Conservation (phyloP, 2,113 vertebrate genomes). For the Pavo muticus region DNA sequence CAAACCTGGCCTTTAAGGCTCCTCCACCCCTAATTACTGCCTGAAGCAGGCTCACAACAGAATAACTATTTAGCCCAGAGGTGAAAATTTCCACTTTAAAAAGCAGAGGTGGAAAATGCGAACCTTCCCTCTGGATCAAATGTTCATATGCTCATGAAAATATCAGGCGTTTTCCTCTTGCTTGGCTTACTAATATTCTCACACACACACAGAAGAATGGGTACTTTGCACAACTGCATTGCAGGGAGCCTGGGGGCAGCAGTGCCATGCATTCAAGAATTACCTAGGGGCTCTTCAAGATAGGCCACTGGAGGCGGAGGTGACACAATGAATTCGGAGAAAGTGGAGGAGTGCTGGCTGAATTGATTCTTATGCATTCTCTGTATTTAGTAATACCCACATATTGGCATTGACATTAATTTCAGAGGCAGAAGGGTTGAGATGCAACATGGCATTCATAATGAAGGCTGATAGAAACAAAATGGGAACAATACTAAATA, state of each 20-base stretch:
- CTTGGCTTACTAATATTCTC: slow-evolving; percentile 8
- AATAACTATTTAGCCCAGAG: neutral
- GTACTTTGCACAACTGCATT: neutral
- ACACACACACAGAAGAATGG: neutral
- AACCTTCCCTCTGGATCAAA: slow-evolving; percentile 18
- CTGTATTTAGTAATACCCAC: slow-evolving; percentile 58
- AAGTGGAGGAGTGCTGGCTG: slow-evolving; percentile 50
- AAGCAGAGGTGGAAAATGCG: neutral
- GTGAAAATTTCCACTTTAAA: neutral
- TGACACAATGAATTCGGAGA: slow-evolving; percentile 50
- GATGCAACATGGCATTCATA: slow-evolving; percentile 49
- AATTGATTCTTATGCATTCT: slow-evolving; percentile 60
- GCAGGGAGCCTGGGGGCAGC: slow-evolving; percentile 20
- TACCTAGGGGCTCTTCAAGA: slow-evolving; percentile 54
- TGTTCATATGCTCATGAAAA: slow-evolving; percentile 3
- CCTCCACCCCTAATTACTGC: neutral
- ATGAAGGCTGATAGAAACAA: slow-evolving; percentile 1
- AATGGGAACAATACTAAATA: slow-evolving; percentile 34
- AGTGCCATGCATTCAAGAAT: slow-evolving; percentile 29
- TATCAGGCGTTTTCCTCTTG: slow-evolving; percentile 7
- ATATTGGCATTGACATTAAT: slow-evolving; percentile 53
- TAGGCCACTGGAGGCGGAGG: slow-evolving; percentile 51
- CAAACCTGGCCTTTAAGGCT: neutral
- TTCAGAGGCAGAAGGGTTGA: slow-evolving; percentile 53
- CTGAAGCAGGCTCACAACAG: neutral